Percentiles rank a stretch among this genome's conserved stretches.
Conservation (phyloP, 2,113 vertebrate species). For the Neopipo cinnamomea region DNA sequence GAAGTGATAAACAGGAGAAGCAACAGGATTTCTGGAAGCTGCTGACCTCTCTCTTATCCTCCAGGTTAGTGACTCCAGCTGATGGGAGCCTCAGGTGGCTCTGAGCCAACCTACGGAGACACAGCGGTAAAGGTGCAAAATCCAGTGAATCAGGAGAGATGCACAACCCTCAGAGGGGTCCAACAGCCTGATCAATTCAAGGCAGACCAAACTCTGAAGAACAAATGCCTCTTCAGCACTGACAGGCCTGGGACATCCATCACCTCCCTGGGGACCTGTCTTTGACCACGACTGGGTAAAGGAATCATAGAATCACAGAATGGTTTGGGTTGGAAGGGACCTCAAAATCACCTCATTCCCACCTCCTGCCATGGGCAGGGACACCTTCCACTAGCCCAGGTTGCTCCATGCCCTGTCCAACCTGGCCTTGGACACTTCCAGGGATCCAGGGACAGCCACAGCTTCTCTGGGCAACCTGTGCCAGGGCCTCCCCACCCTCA, state of each 20-base stretch:
- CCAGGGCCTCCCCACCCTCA: background rate
- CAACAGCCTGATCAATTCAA: background rate
- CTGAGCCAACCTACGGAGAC: background rate
- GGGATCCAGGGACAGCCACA: background rate
- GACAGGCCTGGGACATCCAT: background rate
- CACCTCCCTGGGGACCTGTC: background rate
- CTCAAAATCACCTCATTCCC: background rate
- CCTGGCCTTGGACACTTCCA: background rate
- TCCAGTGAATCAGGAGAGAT: background rate
- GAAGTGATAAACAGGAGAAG: background rate
- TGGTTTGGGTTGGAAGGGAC: background rate
- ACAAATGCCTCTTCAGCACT: background rate
- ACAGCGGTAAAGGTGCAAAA: background rate
- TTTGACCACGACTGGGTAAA: background rate
- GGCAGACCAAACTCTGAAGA: background rate
- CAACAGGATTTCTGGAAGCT: background rate
- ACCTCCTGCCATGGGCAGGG: background rate
- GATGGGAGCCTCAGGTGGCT: background rate
- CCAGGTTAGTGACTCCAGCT: background rate
- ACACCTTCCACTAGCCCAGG: background rate
- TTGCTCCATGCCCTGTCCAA: accelerated
- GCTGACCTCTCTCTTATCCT: background rate
- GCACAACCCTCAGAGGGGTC: background rate
- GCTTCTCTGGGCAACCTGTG: background rate
- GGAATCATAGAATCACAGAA: background rate